These are phyloP conservation scores for Poeciliopsis presidionis DNA, from an alignment of 2,797 vertebrate genomes.

Conservation along the genomic window DNA sequence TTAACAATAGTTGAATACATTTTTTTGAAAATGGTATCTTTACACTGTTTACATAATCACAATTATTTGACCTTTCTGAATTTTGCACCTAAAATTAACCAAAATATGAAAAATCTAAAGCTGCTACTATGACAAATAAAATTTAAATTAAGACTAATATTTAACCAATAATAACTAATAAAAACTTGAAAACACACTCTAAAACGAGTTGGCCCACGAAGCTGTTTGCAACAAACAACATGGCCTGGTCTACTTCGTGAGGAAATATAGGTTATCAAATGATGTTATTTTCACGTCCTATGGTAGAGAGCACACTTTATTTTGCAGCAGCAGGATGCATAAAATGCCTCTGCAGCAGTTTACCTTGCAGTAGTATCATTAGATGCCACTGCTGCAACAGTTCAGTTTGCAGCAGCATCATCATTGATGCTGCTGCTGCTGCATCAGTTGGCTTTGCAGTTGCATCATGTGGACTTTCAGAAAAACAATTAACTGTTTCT, in stretches of 20 bases:
- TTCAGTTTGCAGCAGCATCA: background rate
- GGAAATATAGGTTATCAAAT: background rate
- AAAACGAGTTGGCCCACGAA: background rate
- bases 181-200: background rate
- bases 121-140: too few species aligned
- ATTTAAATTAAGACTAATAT: too few species aligned
- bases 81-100: too few species aligned
- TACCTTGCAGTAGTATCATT: background rate
- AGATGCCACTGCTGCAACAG: slow-evolving; percentile 3
- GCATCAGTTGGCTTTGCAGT: background rate
- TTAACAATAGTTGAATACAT: too few species aligned
- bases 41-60: too few species aligned
- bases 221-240: background rate
- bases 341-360: background rate
- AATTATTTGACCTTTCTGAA: too few species aligned
- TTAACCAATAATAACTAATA: too few species aligned
- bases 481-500: background rate
- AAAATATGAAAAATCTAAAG: too few species aligned
- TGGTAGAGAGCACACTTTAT: background rate
- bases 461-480: background rate
- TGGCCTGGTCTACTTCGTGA: background rate
- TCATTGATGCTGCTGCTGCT: background rate
- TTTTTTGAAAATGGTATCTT: too few species aligned
- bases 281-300: background rate
- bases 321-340: background rate